Percentiles rank a stretch among this genome's conserved stretches.
These are phyloP conservation scores for Nebria ingens DNA, from an alignment of 1,140 invertebrate genomes.

Conservation along the genomic window DNA sequence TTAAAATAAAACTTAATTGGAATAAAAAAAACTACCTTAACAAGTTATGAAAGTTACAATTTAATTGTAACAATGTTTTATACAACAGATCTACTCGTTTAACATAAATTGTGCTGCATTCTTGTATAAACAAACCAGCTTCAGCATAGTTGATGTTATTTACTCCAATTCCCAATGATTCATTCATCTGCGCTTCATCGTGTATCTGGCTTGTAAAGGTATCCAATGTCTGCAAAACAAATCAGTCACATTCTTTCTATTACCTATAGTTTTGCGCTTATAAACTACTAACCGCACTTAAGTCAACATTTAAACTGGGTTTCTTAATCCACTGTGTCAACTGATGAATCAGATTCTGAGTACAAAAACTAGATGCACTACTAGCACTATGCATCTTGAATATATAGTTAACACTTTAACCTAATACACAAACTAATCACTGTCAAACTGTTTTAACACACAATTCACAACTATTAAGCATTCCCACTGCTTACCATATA, in stretches of 20 bases:
- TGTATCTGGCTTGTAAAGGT: background rate
- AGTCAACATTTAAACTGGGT: background rate
- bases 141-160: background rate
- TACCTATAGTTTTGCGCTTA: too few species aligned
- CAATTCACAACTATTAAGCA: too few species aligned
- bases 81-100: background rate
- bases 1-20: too few species aligned
- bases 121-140: background rate
- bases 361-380: too few species aligned
- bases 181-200: background rate
- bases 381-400: too few species aligned
- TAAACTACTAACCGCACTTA: background rate
- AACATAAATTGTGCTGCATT: background rate
- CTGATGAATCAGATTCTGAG: background rate
- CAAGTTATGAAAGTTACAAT: background rate
- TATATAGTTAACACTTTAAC: too few species aligned
- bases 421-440: too few species aligned
- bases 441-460: too few species aligned
- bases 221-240: background rate
- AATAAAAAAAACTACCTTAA: background rate
- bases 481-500: too few species aligned
- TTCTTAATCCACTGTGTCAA: background rate
- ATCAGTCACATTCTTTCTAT: too few species aligned
- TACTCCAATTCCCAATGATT: too few species aligned
- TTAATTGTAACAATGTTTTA: background rate